Base-by-base conservation (phyloP, 1,140 invertebrate genomes). In the Nasonia giraulti region DNA sequence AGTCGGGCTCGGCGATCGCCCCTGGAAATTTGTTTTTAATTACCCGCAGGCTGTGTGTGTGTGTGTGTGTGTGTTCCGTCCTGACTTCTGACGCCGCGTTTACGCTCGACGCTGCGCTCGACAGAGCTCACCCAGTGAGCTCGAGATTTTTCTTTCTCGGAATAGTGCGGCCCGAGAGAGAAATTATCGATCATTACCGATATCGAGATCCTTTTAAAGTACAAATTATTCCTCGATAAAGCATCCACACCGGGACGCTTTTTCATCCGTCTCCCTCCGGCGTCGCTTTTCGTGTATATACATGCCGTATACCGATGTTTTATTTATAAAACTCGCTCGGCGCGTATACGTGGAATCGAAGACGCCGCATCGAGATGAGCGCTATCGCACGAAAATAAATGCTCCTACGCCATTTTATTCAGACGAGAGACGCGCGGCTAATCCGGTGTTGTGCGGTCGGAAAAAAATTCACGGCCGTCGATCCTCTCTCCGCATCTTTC, bases 1-100 rank as follows among this genome's bases (percentile, higher is more conserved):
- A 31, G 37, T 11, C 81, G 33, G 33, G 71, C 62, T 40, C 76
- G 50, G 74, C 23, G n/a, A 78, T 84, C 78, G 68, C 73, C 66
- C 11, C 71, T 31, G 31, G 40, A 81, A 76, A 85, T 85, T 79
- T 80, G 78, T 76, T 76, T 80, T 85, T 85, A 85, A 82, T 82
- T 82, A 69, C 68, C 66, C 17, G 68, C 10, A 71, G 68, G 14
- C 68, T 66, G 20, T n/a, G 55, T 62, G 17, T 66, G n/a, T n/a
- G n/a, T n/a, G 20, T n/a, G 55, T 62, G 17, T 66, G 62, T 66
- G 14, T 44, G 40, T 44, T 44, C 40, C 50, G 50, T 20, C 14
- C 4, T 17, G 50, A 55, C 50, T 55, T 55, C 50, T 55, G 12
- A 5, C 12, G 6, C 14, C 17, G 6, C 55, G 55, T 62, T 20